These are phyloP conservation scores for Perccottus glenii DNA, from an alignment of 2,113 vertebrate species.

Conservation along the genomic window DNA sequence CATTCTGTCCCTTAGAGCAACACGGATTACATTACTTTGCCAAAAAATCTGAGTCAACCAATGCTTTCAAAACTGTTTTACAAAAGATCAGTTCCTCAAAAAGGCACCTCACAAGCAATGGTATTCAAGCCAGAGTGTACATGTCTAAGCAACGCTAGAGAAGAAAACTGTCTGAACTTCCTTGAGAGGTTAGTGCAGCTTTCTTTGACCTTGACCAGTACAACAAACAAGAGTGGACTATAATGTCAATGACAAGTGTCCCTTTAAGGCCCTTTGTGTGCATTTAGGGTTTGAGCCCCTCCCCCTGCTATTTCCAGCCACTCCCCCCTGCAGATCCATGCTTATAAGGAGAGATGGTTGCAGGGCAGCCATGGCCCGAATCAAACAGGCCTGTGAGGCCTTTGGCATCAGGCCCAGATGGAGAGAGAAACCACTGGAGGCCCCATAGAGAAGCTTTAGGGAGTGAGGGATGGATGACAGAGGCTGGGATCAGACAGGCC, in stretches of 20 bases:
- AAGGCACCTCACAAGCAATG: slow-evolving; percentile 8
- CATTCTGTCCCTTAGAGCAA: background rate
- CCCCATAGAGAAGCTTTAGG: slow-evolving; percentile 40
- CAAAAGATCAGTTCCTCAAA: too few relatives aligned
- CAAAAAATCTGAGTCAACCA: slow-evolving; percentile 1
- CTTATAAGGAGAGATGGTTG: slow-evolving; percentile 64
- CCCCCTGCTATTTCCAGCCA: slow-evolving; percentile 45
- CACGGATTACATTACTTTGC: slow-evolving; percentile 1
- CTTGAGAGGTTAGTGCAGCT: slow-evolving; percentile 18
- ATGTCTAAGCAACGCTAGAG: slow-evolving; percentile 9
- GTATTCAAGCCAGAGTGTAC: slow-evolving; percentile 3
- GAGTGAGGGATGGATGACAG: slow-evolving; percentile 21
- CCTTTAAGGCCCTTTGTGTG: slow-evolving; percentile 50
- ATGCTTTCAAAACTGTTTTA: background rate
- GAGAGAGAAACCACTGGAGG: slow-evolving; percentile 77
- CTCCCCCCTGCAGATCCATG: slow-evolving; percentile 40
- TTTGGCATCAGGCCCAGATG: slow-evolving; percentile 80
- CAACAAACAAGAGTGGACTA: slow-evolving; percentile 38
- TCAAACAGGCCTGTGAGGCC: slow-evolving; percentile 72
- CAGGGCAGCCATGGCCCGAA: slow-evolving; percentile 63
- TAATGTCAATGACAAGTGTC: slow-evolving; percentile 63
- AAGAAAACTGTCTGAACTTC: slow-evolving; percentile 36
- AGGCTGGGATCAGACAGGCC: slow-evolving; percentile 77
- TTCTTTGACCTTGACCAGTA: slow-evolving; percentile 29
- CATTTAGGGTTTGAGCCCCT: slow-evolving; percentile 39